Conservation (phyloP, 1,140 invertebrate species). For the Wiebesia pumilae region DNA sequence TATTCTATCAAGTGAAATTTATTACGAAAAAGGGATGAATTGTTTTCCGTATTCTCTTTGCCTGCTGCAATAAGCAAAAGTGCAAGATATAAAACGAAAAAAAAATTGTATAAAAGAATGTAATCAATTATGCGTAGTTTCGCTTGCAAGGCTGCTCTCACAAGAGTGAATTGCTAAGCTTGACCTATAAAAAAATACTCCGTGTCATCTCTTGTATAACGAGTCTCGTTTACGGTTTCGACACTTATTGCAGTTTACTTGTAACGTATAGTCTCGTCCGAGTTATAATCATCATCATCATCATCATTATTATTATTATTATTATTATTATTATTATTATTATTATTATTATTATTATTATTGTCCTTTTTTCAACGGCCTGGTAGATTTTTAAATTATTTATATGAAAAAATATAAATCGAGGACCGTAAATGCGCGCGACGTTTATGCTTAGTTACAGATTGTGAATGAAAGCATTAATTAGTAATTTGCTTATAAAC, state of each 20-base stretch:
- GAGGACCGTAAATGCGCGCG: constrained; percentile 28
- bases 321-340: constrained; percentile 50
- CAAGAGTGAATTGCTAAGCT: constrained; percentile 44
- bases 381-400: constrained; percentile 53
- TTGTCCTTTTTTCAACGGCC: constrained; percentile 45
- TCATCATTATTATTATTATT: constrained; percentile 44
- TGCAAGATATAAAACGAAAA: constrained; percentile 39
- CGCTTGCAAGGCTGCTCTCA: constrained; percentile 43
- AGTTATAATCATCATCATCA: constrained; percentile 48
- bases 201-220: constrained; percentile 51
- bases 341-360: constrained; percentile 48
- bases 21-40: constrained; percentile 44
- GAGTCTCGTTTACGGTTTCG: constrained; percentile 41
- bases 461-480: constrained; percentile 33
- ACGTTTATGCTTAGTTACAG: constrained; percentile 32
- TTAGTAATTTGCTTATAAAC: constrained; percentile 46
- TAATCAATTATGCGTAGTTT: constrained; percentile 51
- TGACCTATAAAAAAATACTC: constrained; percentile 51
- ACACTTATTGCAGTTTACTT: constrained; percentile 45
- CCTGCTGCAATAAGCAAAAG: constrained; percentile 46
- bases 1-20: constrained; percentile 56
- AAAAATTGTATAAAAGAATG: constrained; percentile 50
- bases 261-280: constrained; percentile 47
- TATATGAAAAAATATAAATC: constrained; percentile 48
- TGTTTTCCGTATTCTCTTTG: constrained; percentile 46